Conservation (phyloP, 2,797 vertebrate genomes). For the Danio tinwini region DNA sequence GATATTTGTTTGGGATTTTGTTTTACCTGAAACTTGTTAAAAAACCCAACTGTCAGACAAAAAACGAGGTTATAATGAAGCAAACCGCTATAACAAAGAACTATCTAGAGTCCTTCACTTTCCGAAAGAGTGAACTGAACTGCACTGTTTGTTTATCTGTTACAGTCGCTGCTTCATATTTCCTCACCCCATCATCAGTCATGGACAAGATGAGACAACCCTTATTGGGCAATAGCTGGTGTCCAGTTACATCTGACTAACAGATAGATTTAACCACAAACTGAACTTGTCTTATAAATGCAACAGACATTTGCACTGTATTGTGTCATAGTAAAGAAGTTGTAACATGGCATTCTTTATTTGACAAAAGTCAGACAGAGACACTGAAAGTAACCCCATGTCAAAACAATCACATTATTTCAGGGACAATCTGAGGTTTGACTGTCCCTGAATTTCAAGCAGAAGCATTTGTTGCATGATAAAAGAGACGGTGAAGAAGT, state of each 20-base stretch:
- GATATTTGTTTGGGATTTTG: too few relatives aligned
- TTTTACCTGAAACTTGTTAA: too few relatives aligned
- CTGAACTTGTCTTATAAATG: neutral
- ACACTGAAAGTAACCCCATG: neutral
- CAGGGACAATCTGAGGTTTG: neutral
- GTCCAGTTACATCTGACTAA: constrained; percentile 8
- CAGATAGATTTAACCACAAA: constrained; percentile 19
- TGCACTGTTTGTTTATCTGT: neutral
- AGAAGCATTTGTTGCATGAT: constrained; percentile 3
- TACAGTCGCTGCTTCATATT: constrained; percentile 19
- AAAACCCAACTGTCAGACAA: too few relatives aligned
- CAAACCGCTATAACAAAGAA: too few relatives aligned
- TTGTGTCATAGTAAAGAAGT: neutral
- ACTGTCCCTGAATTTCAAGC: neutral
- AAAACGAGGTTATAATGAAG: too few relatives aligned
- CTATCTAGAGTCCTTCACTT: neutral
- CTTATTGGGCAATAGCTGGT: constrained; percentile 10
- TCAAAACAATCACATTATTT: neutral
- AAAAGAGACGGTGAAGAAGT: neutral
- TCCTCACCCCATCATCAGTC: neutral
- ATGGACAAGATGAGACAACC: constrained; percentile 14
- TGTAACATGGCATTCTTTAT: neutral
- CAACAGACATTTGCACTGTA: neutral
- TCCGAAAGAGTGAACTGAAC: neutral
- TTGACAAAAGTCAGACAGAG: neutral